Conservation (phyloP, 2,113 vertebrate genomes). For the Progne subis region DNA sequence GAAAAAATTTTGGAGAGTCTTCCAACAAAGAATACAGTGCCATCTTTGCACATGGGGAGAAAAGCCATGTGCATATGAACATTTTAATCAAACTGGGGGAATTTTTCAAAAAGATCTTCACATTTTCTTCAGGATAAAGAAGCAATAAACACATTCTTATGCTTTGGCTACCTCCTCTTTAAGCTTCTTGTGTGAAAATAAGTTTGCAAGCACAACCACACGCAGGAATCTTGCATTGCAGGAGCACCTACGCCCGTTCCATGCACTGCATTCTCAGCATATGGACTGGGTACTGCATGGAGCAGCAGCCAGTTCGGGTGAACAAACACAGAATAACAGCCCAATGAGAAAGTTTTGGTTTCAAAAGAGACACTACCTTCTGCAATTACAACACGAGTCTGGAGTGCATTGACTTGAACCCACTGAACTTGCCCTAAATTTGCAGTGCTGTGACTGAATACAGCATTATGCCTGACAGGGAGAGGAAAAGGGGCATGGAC, state of each 20-base stretch:
- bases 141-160: not conserved
- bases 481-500: not conserved
- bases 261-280: rapidly evolving
- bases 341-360: not conserved
- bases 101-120: not conserved
- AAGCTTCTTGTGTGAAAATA: not conserved
- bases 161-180: not conserved
- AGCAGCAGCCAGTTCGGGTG: not conserved
- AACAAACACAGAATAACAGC: not conserved
- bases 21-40: not conserved
- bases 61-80: not conserved
- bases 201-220: not conserved
- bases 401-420: not conserved
- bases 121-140: not conserved
- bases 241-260: not conserved
- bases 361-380: not conserved
- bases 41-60: not conserved
- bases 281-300: not conserved
- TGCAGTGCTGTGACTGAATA: not conserved
- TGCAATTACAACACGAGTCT: not conserved
- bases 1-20: not conserved
- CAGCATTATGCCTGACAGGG: not conserved
- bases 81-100: not conserved
- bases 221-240: not conserved
- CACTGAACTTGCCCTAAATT: not conserved